phyloP scores from a whole-genome alignment of 2,888 invertebrate species.

The Chironomus tentans region DNA sequence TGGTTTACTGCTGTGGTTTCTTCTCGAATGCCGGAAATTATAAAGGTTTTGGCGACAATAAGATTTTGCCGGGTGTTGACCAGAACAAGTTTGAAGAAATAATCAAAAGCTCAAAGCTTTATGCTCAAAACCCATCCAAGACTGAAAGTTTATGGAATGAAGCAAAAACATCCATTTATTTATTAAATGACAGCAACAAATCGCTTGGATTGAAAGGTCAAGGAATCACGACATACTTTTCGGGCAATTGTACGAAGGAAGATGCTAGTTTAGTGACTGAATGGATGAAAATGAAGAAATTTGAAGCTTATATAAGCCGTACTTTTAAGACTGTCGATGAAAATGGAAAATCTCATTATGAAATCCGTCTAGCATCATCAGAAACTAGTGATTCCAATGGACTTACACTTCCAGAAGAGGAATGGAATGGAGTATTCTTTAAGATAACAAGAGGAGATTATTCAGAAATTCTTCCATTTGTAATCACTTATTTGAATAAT shows the following conservation, averaged over 20 bases:
- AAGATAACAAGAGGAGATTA: constrained; percentile 76
- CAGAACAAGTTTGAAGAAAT: constrained; percentile 59
- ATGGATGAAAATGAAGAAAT: constrained; percentile 65
- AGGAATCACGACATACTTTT: constrained; percentile 90
- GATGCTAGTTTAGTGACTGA: constrained; percentile 70
- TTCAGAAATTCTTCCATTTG: constrained; percentile 58
- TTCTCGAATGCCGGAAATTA: constrained; percentile 88
- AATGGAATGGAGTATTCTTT: constrained; percentile 57
- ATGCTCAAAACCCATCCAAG: constrained; percentile 48
- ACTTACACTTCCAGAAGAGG: constrained; percentile 52
- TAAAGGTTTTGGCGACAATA: constrained; percentile 91
- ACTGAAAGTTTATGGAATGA: constrained; percentile 56
- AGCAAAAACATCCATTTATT: constrained; percentile 55
- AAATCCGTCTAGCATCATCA: constrained; percentile 66
- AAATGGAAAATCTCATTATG: constrained; percentile 51
- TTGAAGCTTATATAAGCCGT: constrained; percentile 82
- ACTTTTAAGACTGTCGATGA: constrained; percentile 66
- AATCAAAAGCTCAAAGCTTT: constrained; percentile 60
- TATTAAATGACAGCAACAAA: constrained; percentile 59
- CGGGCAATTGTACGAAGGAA: constrained; percentile 71
- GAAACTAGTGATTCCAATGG: constrained; percentile 48
- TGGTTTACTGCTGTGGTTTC: constrained; percentile 77
- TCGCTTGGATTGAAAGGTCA: constrained; percentile 65
- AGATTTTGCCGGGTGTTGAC: constrained; percentile 79
- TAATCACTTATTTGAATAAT: constrained; percentile 57